Base-by-base conservation (phyloP, 2,888 invertebrate species). In the Clepsis dumicolana region DNA sequence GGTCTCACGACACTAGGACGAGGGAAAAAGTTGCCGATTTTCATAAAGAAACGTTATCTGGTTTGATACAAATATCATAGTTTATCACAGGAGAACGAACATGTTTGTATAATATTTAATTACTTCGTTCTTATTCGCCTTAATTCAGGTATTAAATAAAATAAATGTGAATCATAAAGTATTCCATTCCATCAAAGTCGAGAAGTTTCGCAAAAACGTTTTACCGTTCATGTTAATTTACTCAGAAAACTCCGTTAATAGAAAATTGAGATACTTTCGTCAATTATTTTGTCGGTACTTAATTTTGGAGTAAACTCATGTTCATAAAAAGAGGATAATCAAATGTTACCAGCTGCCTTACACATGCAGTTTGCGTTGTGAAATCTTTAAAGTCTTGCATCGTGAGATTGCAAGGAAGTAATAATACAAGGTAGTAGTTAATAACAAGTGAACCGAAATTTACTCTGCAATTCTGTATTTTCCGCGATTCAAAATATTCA, bases 201-300 rank as follows among this genome's bases (percentile, higher is more conserved):
- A 24, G 41, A 64, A 64, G 27, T 54, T 59, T 56, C 14, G 38
- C 52, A 14, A 53, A 53, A 25, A 16, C 41, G 53, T 38, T 53
- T 62, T 27, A 44, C 29, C 64, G 24, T 24, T 62, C 24, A 52
- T 25, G 16, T 35, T 62, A 35, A 61, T 61, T 50, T 21, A n/a
- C 29, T 32, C 48, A 61, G 32, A 61, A 61, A 61, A 44, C 29
- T n/a, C 57, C 18, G 10, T 57, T 25, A 59, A 59, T 59, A 41
- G 41, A 27, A 16, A 35, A 52, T 54, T 41, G 8, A 41, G 41
- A 29, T 44, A 41, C 41, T 41, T 64, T 29, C 21, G 21, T 38
- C 57, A 57, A 57, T 38, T 18, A 53, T 52, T 38, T 63, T 10
- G 16, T 7, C 8, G 8, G 18, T 14, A 63, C 29, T 54, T 44